phyloP scores from a whole-genome alignment of 2,888 invertebrate genomes.

The Apodemia hepburni region DNA sequence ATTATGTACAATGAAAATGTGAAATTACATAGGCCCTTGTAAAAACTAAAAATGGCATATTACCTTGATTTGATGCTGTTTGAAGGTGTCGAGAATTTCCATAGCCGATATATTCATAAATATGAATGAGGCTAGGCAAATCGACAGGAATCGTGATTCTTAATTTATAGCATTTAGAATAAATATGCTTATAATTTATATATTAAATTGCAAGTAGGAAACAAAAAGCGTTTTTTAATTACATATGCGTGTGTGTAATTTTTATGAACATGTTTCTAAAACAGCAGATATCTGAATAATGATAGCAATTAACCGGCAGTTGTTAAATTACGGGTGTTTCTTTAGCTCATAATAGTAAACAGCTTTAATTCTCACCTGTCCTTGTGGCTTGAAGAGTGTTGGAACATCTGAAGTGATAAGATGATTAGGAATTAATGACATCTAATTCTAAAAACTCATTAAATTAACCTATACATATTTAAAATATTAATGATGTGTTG shows the following conservation, averaged over 20 bases:
- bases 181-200: too few relatives aligned
- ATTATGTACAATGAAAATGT: background rate
- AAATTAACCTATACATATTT: too few relatives aligned
- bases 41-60: too few relatives aligned
- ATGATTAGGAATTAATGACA: slow-evolving; percentile 9
- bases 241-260: background rate
- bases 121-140: background rate
- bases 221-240: background rate
- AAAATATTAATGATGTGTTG: too few relatives aligned
- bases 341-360: slow-evolving; percentile 52
- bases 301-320: slow-evolving; percentile 11
- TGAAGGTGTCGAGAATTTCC: too few relatives aligned
- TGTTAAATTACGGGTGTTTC: slow-evolving; percentile 38
- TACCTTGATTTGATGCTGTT: too few relatives aligned
- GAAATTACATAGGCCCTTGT: too few relatives aligned
- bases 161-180: too few relatives aligned
- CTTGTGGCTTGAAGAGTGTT: slow-evolving; percentile 6
- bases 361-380: slow-evolving; percentile 61
- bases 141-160: background rate
- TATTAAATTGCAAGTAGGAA: too few relatives aligned
- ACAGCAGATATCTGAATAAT: slow-evolving; percentile 7
- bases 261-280: background rate
- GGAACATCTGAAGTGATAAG: background rate
- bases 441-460: slow-evolving; percentile 17
- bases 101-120: background rate